phyloP scores from a whole-genome alignment of 2,113 vertebrate species.

The Tautogolabrus adspersus region DNA sequence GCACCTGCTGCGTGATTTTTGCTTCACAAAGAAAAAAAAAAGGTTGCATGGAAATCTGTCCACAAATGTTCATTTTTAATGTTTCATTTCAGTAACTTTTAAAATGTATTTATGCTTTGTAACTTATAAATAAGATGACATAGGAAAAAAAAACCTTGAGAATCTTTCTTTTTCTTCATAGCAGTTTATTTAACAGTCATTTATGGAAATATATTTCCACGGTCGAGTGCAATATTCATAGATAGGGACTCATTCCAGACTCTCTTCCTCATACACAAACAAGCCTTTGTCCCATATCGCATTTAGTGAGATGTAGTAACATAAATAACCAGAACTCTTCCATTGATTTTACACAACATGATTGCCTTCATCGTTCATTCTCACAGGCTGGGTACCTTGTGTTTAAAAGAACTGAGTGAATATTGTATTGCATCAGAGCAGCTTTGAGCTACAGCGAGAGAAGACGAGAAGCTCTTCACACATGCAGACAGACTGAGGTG shows the following conservation, averaged over 20 bases:
- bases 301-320: constrained; percentile 74
- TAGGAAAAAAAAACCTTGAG: not conserved
- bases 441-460: constrained; percentile 62
- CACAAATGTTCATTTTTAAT: not conserved
- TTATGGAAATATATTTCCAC: constrained; percentile 79
- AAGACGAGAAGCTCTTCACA: constrained; percentile 41
- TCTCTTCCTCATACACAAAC: constrained; percentile 43
- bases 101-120: no score
- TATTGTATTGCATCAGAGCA: constrained; percentile 72
- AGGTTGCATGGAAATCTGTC: not conserved
- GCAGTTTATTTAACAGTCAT: constrained; percentile 81
- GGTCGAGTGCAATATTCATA: constrained; percentile 80
- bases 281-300: constrained; percentile 58
- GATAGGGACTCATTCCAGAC: constrained; percentile 18
- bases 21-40: not conserved
- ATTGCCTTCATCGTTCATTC: constrained; percentile 80
- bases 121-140: not conserved
- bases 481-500: constrained; percentile 57
- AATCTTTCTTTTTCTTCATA: constrained; percentile 51
- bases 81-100: not conserved
- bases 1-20: constrained; percentile 8
- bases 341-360: constrained; percentile 59
- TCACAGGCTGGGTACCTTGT: constrained; percentile 70
- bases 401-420: constrained; percentile 50
- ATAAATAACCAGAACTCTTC: constrained; percentile 78